These are phyloP conservation scores for Ceratitis capitata DNA, from an alignment of 1,140 invertebrate species.

Conservation along the genomic window DNA sequence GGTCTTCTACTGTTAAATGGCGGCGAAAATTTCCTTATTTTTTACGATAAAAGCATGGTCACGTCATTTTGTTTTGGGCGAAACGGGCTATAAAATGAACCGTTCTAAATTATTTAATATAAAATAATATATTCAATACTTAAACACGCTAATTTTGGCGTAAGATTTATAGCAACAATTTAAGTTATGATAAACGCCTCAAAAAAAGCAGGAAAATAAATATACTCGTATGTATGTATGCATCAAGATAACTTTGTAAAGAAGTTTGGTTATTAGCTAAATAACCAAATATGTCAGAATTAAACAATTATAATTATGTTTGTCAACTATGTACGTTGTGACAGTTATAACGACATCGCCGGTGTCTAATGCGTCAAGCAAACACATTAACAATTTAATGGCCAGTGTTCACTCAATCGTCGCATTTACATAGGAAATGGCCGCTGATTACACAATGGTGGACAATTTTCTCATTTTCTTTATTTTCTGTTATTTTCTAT, in stretches of 20 bases:
- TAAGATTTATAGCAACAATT: too few species aligned
- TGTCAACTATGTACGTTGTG: too few species aligned
- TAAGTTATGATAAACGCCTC: too few species aligned
- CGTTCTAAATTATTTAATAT: neutral
- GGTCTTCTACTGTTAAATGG: conserved; percentile 17
- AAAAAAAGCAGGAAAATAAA: neutral
- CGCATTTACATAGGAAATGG: conserved; percentile 41
- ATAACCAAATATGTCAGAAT: neutral
- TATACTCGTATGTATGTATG: neutral
- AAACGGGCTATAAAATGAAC: neutral
- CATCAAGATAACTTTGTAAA: too few species aligned
- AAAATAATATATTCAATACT: neutral
- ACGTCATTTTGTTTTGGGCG: neutral
- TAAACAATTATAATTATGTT: neutral
- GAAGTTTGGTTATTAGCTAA: neutral
- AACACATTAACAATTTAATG: conserved; percentile 42
- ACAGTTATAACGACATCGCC: neutral
- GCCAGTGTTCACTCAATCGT: conserved; percentile 40
- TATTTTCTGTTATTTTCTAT: neutral
- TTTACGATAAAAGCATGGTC: neutral
- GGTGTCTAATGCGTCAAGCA: conserved; percentile 4
- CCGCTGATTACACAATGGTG: conserved; percentile 34
- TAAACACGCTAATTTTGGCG: too few species aligned
- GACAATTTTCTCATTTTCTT: neutral
- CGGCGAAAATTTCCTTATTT: neutral